Evolutionary conservation across 1,140 invertebrate species (phyloP).

Genomic region (Drosophila burlai): DNA sequence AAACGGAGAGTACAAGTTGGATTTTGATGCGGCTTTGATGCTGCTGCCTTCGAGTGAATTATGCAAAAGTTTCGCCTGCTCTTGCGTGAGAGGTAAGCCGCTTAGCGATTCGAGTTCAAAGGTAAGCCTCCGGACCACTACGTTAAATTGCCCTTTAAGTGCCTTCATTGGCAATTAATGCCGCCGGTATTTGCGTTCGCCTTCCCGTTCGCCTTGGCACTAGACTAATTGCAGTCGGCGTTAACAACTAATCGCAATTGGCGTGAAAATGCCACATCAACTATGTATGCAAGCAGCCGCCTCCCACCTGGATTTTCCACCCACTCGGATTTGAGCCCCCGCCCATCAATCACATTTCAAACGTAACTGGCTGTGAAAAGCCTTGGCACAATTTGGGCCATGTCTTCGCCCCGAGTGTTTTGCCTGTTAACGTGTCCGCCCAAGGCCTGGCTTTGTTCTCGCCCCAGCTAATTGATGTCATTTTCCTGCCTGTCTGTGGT

Average conservation of each 20-base stretch:
- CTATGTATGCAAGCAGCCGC: slow-evolving; percentile 12
- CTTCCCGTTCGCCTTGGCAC: slow-evolving; percentile 66
- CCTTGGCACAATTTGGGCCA: slow-evolving; percentile 64
- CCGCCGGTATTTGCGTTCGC: slow-evolving; percentile 58
- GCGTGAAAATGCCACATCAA: slow-evolving; percentile 57
- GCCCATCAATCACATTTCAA: slow-evolving; percentile 48
- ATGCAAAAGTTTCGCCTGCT: slow-evolving; percentile 50
- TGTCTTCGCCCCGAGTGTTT: slow-evolving; percentile 25
- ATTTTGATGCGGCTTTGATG: slow-evolving; percentile 56
- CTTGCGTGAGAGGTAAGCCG: slow-evolving; percentile 40
- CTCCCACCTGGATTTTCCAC: neutral
- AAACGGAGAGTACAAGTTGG: slow-evolving; percentile 24
- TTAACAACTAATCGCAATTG: slow-evolving; percentile 71
- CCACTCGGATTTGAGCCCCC: neutral
- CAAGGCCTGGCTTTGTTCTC: slow-evolving; percentile 33
- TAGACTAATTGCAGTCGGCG: slow-evolving; percentile 67
- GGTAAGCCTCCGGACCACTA: slow-evolving; percentile 28
- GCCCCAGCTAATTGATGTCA: slow-evolving; percentile 62
- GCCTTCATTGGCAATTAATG: slow-evolving; percentile 78
- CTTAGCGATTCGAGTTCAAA: slow-evolving; percentile 47
- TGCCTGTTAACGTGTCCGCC: slow-evolving; percentile 17
- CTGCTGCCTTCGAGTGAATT: slow-evolving; percentile 49
- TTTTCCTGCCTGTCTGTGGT: slow-evolving; percentile 14
- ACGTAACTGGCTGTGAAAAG: slow-evolving; percentile 47
- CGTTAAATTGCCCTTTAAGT: slow-evolving; percentile 77